These are phyloP conservation scores for Hyalella azteca DNA, from an alignment of 2,888 invertebrate species.

Conservation along the genomic window DNA sequence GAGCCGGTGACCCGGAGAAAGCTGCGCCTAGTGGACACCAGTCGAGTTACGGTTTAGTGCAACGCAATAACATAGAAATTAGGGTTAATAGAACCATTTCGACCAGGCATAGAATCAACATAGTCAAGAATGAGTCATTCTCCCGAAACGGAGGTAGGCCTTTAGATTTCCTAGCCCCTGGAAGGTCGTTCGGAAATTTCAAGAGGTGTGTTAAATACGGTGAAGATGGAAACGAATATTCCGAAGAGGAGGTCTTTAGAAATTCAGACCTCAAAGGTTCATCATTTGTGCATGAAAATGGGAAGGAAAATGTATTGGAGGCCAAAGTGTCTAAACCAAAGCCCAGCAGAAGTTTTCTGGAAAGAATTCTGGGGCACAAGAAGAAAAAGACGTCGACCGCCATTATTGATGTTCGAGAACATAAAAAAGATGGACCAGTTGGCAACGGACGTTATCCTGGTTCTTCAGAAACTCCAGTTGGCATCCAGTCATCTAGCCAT, in stretches of 20 bases:
- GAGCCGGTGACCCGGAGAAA: not conserved
- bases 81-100: slow-evolving; percentile 1
- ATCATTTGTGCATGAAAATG: not conserved
- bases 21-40: not conserved
- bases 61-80: slow-evolving; percentile 17
- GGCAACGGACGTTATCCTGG: no score
- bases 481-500: no score
- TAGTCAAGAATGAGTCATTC: slow-evolving; percentile 6
- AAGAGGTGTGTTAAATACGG: not conserved
- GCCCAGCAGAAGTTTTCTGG: not conserved
- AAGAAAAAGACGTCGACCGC: slow-evolving; percentile 23
- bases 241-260: slow-evolving; percentile 7
- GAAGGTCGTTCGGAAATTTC: not conserved
- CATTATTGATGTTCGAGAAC: no score
- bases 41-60: not conserved
- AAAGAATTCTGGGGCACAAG: not conserved
- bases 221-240: slow-evolving; percentile 6
- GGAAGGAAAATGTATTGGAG: not conserved
- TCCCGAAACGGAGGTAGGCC: not conserved
- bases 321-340: not conserved
- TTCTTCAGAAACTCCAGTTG: no score
- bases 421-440: no score
- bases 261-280: not conserved
- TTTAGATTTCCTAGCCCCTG: not conserved
- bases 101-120: not conserved